Conservation (phyloP, 2,113 vertebrate species). For the Turdus rufiventris region DNA sequence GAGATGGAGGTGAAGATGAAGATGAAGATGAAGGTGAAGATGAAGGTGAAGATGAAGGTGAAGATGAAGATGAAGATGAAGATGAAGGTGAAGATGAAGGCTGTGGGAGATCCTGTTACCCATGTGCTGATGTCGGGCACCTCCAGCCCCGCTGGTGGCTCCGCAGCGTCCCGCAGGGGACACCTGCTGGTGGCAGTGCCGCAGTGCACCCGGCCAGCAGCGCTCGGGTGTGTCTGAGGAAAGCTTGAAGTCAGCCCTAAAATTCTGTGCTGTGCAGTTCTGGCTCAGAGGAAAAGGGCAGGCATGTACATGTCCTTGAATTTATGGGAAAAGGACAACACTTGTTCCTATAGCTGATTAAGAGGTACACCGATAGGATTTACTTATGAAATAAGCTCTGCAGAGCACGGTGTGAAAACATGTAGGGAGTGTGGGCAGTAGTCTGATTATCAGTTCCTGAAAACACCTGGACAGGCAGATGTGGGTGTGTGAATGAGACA, state of each 20-base stretch:
- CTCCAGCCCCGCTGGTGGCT: accelerated
- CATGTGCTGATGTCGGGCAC: no score
- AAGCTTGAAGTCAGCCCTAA: neutral
- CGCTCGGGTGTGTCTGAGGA: accelerated
- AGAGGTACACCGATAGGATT: neutral
- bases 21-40: neutral
- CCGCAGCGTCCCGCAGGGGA: neutral
- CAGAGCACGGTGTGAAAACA: neutral
- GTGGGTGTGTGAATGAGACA: neutral
- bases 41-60: neutral
- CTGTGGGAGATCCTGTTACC: neutral
- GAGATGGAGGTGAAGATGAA: neutral
- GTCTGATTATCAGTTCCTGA: neutral
- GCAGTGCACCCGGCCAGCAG: neutral
- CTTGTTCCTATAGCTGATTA: neutral
- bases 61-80: neutral
- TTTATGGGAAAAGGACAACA: neutral
- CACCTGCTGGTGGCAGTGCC: neutral
- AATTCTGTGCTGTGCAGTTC: neutral
- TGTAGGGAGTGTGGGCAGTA: neutral
- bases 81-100: neutral
- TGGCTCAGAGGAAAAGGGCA: neutral
- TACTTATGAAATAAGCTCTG: neutral
- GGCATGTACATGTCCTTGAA: neutral
- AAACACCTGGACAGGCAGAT: neutral